These are phyloP conservation scores for Yponomeuta plumbellus DNA, from an alignment of 2,888 invertebrate genomes.

Conservation along the genomic window DNA sequence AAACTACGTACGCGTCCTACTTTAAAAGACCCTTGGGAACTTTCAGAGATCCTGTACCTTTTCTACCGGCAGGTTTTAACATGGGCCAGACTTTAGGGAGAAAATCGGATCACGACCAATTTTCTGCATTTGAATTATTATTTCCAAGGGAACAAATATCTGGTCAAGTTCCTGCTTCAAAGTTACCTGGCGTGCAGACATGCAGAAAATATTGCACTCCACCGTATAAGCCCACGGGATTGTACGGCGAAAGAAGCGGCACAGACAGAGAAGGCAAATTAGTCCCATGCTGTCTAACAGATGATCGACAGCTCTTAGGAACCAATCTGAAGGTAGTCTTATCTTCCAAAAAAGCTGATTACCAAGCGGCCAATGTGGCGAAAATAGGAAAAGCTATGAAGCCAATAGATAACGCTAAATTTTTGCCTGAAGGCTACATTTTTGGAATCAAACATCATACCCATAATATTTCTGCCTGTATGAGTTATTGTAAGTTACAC, in stretches of 20 bases:
- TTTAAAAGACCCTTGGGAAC: constrained; percentile 52
- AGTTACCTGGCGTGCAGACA: constrained; percentile 41
- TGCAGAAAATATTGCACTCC: constrained; percentile 54
- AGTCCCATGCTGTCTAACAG: constrained; percentile 60
- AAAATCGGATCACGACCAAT: constrained; percentile 40
- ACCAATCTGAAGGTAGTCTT: constrained; percentile 43
- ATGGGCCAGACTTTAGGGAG: constrained; percentile 48
- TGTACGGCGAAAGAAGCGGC: constrained; percentile 59
- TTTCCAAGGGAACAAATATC: constrained; percentile 52
- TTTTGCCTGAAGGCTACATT: constrained; percentile 60
- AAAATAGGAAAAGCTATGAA: constrained; percentile 56
- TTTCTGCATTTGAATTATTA: constrained; percentile 52
- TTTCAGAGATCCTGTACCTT: constrained; percentile 47
- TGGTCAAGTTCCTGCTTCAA: constrained; percentile 44
- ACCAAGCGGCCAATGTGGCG: constrained; percentile 43
- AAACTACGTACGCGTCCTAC: constrained; percentile 53
- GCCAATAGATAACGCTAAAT: constrained; percentile 65
- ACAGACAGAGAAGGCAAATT: constrained; percentile 66
- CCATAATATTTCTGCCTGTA: constrained; percentile 62
- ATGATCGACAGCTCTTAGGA: constrained; percentile 51
- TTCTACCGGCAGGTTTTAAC: constrained; percentile 59
- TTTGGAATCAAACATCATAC: constrained; percentile 64
- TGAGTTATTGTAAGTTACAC: constrained; percentile 49
- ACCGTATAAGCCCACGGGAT: constrained; percentile 53
- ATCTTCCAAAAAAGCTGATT: constrained; percentile 60